These are phyloP conservation scores for Dasyurus viverrinus DNA, from an alignment of 2,113 vertebrate genomes.

Conservation along the genomic window DNA sequence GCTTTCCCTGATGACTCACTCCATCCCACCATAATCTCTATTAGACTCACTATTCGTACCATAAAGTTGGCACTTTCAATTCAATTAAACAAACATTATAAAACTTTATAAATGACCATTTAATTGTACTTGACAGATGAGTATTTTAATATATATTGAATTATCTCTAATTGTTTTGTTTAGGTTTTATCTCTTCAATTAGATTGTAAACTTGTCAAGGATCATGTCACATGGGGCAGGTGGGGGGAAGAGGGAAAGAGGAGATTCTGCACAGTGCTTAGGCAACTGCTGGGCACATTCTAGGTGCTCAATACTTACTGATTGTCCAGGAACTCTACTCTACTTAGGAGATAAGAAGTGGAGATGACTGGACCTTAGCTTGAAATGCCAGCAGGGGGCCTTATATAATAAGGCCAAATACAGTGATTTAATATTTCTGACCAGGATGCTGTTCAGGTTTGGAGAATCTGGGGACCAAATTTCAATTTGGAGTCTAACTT, in stretches of 20 bases:
- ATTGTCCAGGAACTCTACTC: not conserved
- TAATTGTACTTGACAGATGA: not conserved
- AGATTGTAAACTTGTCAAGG: not conserved
- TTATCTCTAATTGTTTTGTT: not conserved
- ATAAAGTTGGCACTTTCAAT: not conserved
- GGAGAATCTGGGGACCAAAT: not conserved
- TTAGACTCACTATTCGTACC: not conserved
- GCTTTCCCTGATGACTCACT: not conserved
- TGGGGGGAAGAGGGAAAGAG: not conserved
- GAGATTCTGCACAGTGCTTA: slow-evolving; percentile 5
- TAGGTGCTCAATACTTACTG: not conserved
- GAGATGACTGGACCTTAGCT: not conserved
- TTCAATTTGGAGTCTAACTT: slow-evolving; percentile 26
- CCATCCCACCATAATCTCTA: not conserved
- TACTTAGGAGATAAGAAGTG: slow-evolving; percentile 15
- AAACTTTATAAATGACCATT: not conserved
- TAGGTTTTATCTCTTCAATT: not conserved
- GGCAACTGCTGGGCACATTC: not conserved
- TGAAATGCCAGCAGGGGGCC: slow-evolving; percentile 37
- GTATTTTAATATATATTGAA: not conserved
- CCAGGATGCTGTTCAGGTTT: slow-evolving; percentile 21
- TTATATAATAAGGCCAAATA: not conserved
- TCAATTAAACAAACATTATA: not conserved
- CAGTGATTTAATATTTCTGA: slow-evolving; percentile 32
- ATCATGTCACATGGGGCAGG: not conserved